Base-by-base conservation (phyloP, 2,113 vertebrate species). In the Alectura lathami region DNA sequence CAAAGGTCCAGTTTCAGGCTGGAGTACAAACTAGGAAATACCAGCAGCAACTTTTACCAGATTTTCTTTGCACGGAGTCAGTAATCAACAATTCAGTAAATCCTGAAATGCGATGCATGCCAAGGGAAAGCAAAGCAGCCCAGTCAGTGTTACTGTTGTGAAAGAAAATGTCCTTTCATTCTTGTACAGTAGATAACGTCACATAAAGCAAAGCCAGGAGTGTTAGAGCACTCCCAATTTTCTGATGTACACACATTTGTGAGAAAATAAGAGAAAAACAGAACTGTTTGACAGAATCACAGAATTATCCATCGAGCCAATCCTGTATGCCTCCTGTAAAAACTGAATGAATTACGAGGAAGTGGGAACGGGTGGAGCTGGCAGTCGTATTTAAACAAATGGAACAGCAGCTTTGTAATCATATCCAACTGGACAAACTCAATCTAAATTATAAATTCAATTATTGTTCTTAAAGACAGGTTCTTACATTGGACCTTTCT, bases 261-360 rank as follows among this genome's bases (percentile, higher is more conserved):
- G 53, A 77, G 20, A 29, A 86, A 53, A n/a, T n/a, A 85, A 26
- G 27, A 83, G 16, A 50, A 53, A 95, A 70, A 50, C 18, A 59
- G 53, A 66, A 34, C 7, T 22, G 34, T 29, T 13, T 56, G 40
- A 72, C 38, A 62, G 51, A 66, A 53, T 4, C 0, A 0, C 32
- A 53, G 54, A 67, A 82, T 59, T 74, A 86, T 36, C 7, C 2
- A 67, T 40, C n/a, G 62, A 36, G 54, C 32, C 60, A 82, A 68
- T 16, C 20, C 47, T 42, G 68, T 42, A 53, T 26, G 54, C 50
- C 56, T 83, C 36, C 64, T 74, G 30, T 7, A 92, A 94, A 89
- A 91, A 27, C 42, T 88, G 85, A 89, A 91, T 74, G 34, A 94
- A 62, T 59, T 81, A 81, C 64, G 27, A 67, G 51, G 68, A 93